phyloP scores from a whole-genome alignment of 2,113 vertebrate genomes.

The Podarcis cretensis region DNA sequence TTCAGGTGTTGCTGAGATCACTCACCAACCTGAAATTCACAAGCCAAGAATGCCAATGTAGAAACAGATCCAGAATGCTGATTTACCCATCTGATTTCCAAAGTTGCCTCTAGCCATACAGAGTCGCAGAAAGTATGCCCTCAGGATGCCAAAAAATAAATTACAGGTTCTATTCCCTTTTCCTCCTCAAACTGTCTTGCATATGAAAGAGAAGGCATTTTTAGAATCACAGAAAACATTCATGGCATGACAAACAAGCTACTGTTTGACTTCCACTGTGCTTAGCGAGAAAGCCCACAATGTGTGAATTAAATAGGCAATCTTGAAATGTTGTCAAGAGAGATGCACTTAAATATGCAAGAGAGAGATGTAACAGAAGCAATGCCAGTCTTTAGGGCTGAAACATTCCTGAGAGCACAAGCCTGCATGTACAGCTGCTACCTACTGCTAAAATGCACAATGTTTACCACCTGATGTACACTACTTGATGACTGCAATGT shows the following conservation, averaged over 20 bases:
- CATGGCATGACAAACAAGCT: not conserved
- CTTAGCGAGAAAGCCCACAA: not conserved
- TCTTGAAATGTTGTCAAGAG: not conserved
- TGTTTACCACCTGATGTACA: not conserved
- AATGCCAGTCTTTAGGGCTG: not conserved
- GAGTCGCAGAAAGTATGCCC: not conserved
- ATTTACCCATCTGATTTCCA: accelerated
- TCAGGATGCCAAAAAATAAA: not conserved
- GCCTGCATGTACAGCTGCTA: not conserved
- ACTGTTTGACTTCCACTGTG: not conserved
- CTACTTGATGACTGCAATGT: too few relatives aligned
- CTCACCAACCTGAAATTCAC: not conserved
- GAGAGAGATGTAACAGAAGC: not conserved
- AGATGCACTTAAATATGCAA: not conserved
- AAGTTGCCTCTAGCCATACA: not conserved
- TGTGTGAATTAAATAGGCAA: not conserved
- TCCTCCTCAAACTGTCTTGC: not conserved
- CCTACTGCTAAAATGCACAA: not conserved
- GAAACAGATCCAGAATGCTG: not conserved
- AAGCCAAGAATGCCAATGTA: not conserved
- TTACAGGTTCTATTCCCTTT: not conserved
- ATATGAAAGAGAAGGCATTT: not conserved
- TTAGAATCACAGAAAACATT: not conserved
- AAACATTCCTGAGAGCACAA: not conserved
- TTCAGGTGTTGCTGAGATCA: not conserved